Evolutionary conservation across 2,888 invertebrate species (phyloP), one percentile per base, ranked within the genome.

Genomic region (Boloria selene): DNA sequence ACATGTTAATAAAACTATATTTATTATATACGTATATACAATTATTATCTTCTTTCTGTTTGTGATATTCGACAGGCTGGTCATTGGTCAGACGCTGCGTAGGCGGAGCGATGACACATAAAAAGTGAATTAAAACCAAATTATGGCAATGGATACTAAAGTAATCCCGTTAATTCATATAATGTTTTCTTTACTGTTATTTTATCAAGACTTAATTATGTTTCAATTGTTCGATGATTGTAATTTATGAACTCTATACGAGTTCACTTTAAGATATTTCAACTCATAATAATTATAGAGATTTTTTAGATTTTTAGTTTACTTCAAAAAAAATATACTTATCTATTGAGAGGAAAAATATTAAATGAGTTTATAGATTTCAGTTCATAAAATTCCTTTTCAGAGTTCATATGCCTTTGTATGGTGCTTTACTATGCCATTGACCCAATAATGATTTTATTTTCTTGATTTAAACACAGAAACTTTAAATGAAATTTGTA

Each of bases 11-110:
- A 18, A 18, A 56, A 45, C 13, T 4, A 13, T 50, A 13, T 14
- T 6, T 13, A 50, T 18, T 17, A 38, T n/a, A 3, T 47, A 5
- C 17, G 16, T 49, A 49, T 17, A 14, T 49, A 47, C 38, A 13
- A 38, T 26, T 59, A 13, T 26, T 49, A 49, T 49, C 59, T 49
- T 59, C 59, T 59, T 45, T 59, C 49, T 55, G 55, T 55, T 18
- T 49, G 47, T 59, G 49, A 49, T 31, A 31, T 47, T 26, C 7
- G 16, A 22, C 22, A 22, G 22, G 22, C n/a, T 47, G 62, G 62
- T 18, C 56, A 64, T 59, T 64, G 64, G 58, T 58, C 64, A n/a
- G 52, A 47, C 45, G 44, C 52, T 10, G n/a, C 59, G 64, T 64
- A 58, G 64, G 64, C 64, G 64, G 51, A 51, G 47, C 64, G 59